Conservation (phyloP, 2,113 vertebrate species). For the Hymenochirus boettgeri region DNA sequence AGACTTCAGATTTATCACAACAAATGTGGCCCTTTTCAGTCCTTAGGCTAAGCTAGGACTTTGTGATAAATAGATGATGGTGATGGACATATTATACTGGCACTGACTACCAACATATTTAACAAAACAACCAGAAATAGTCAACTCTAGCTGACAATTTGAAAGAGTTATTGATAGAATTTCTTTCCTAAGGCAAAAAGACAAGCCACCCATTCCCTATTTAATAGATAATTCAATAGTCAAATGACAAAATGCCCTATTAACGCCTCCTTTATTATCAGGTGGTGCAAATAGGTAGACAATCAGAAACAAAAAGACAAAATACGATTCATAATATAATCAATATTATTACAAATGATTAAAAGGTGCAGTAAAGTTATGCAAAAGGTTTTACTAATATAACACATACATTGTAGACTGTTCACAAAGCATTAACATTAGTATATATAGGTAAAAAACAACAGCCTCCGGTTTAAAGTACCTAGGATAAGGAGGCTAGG, state of each 20-base stretch:
- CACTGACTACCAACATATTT: conserved; percentile 31
- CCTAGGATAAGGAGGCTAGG: no score
- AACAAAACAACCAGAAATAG: conserved; percentile 28
- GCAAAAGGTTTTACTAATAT: no score
- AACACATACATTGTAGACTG: no score
- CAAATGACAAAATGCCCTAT: conserved; percentile 35
- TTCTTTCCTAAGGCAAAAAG: conserved; percentile 37
- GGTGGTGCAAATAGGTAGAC: no score
- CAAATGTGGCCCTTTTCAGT: conserved; percentile 26
- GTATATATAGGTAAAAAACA: no score
- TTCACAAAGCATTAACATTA: no score
- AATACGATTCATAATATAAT: no score
- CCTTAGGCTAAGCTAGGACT: conserved; percentile 24
- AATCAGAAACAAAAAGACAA: no score
- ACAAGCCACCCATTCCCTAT: conserved; percentile 33
- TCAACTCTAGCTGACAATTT: conserved; percentile 27
- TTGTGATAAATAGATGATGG: conserved; percentile 31
- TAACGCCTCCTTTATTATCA: conserved; percentile 29
- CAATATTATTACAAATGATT: no score
- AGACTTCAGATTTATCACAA: conserved; percentile 15
- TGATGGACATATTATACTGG: conserved; percentile 40
- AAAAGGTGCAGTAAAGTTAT: no score
- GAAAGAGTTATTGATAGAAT: conserved; percentile 37
- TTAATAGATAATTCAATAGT: conserved; percentile 39
- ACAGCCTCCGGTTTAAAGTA: no score